phyloP scores from a whole-genome alignment of 2,797 vertebrate genomes.

The Mormyrus proboscirostris region DNA sequence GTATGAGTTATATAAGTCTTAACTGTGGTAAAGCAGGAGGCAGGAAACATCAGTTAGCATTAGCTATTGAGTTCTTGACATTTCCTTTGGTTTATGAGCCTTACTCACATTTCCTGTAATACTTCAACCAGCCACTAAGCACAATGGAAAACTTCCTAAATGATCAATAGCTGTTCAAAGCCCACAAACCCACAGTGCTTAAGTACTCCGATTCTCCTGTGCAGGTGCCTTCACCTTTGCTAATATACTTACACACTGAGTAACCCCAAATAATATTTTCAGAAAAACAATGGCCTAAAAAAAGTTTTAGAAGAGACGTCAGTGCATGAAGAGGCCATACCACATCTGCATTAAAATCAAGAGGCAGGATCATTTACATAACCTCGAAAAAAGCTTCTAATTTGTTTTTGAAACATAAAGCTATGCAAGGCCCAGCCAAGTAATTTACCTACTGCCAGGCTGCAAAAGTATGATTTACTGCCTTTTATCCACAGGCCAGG shows the following conservation, averaged over 20 bases:
- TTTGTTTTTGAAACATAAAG: conserved; percentile 18
- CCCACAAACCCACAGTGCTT: background rate
- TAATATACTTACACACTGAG: background rate
- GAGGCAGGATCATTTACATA: conserved; percentile 16
- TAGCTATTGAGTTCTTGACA: background rate
- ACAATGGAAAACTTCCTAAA: background rate
- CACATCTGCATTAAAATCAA: conserved; percentile 40
- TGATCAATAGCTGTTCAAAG: background rate
- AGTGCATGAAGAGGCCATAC: background rate
- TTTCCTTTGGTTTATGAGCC: background rate
- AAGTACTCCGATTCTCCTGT: background rate
- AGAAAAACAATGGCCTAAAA: background rate
- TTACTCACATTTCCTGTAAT: background rate
- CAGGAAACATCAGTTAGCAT: background rate
- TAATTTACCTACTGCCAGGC: background rate
- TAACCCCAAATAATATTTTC: background rate
- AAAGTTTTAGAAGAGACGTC: background rate
- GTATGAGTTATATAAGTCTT: background rate
- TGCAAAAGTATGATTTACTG: conserved; percentile 1
- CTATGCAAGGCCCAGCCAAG: background rate
- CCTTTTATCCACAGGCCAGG: background rate
- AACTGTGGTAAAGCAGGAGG: background rate
- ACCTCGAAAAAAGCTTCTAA: background rate
- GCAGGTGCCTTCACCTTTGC: background rate
- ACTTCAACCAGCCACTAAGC: background rate